Evolutionary conservation across 1,140 invertebrate genomes (phyloP).

Genomic region (Lasaia peninsularis): DNA sequence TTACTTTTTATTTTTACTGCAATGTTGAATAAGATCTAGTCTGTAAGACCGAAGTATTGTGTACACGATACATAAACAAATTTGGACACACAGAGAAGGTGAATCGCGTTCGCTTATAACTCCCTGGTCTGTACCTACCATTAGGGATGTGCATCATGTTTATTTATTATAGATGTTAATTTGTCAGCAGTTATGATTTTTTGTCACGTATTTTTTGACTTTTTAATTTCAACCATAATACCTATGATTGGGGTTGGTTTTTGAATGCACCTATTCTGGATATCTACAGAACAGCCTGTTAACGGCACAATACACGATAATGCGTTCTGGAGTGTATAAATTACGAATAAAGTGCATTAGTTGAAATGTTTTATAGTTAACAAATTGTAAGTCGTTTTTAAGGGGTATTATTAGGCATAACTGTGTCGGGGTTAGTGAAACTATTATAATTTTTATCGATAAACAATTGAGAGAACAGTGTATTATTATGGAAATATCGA

Average conservation of each 20-base stretch:
- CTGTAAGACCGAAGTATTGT: too few relatives aligned
- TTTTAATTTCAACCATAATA: background rate
- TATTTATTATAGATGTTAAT: slow-evolving; percentile 11
- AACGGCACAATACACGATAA: slow-evolving; percentile 8
- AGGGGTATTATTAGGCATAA: background rate
- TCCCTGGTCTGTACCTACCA: background rate
- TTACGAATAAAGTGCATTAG: slow-evolving; percentile 4
- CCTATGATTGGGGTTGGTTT: background rate
- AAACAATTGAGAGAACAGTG: too few relatives aligned
- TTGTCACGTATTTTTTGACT: background rate
- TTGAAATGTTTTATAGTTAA: slow-evolving; percentile 5
- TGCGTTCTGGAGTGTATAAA: slow-evolving; percentile 8
- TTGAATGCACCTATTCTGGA: background rate
- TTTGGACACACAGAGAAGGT: too few relatives aligned
- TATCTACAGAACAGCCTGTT: slow-evolving; percentile 1
- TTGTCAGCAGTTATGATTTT: slow-evolving; percentile 12
- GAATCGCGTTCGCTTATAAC: too few relatives aligned
- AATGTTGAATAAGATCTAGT: too few relatives aligned
- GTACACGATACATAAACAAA: too few relatives aligned
- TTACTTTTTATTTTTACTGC: too few relatives aligned
- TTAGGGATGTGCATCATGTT: slow-evolving; percentile 9
- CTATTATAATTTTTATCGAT: too few relatives aligned
- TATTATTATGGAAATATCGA: too few relatives aligned
- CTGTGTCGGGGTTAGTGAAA: background rate
- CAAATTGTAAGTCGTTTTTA: background rate